phyloP scores from a whole-genome alignment of 1,140 invertebrate species.

The Xylocopa sonorina region DNA sequence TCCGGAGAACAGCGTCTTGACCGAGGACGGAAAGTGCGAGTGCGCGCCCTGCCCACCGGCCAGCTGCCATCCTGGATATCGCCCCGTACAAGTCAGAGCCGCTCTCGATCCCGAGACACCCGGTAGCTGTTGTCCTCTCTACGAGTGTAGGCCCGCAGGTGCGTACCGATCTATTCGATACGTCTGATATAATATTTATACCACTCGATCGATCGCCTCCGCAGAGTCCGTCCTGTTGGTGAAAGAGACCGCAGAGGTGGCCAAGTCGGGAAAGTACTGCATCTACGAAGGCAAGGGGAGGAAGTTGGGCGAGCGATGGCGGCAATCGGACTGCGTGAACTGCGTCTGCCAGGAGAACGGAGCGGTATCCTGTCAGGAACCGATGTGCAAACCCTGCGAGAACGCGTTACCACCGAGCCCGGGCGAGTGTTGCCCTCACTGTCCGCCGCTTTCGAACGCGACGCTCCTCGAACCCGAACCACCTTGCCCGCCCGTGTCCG shows the following conservation, averaged over 20 bases:
- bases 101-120: constrained; percentile 68
- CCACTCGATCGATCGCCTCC: neutral
- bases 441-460: constrained; percentile 57
- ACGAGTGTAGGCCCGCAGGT: constrained; percentile 75
- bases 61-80: constrained; percentile 70
- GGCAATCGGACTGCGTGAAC: constrained; percentile 68
- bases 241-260: constrained; percentile 50
- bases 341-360: constrained; percentile 73
- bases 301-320: constrained; percentile 71
- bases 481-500: constrained; percentile 41
- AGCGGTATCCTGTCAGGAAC: constrained; percentile 69
- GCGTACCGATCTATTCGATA: too few species aligned
- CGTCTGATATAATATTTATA: constrained; percentile 48
- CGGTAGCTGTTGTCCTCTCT: constrained; percentile 75
- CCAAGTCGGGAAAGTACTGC: constrained; percentile 56
- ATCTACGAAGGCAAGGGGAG: constrained; percentile 65
- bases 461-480: neutral
- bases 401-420: constrained; percentile 62
- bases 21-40: constrained; percentile 74
- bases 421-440: constrained; percentile 77
- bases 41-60: constrained; percentile 75
- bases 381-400: constrained; percentile 78
- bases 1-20: constrained; percentile 74
- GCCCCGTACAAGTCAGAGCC: constrained; percentile 68
- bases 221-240: constrained; percentile 67